Evolutionary conservation across 2,888 invertebrate genomes (phyloP), one percentile per base, ranked within the genome.

Genomic region (Cheilosia soror): DNA sequence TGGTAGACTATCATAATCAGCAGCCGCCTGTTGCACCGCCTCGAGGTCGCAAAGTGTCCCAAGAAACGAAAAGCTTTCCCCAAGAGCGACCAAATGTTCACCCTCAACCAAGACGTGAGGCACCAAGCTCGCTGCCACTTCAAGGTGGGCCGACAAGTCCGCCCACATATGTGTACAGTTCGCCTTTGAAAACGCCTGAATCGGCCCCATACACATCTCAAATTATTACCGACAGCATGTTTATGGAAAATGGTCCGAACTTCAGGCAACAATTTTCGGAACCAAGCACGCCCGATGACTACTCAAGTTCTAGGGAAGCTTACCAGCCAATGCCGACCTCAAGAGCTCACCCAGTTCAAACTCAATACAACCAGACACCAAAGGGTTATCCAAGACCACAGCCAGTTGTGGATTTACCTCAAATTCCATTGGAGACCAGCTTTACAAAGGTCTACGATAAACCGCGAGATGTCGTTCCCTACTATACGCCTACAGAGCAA

Each of bases 21-120:
- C 60, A 88, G 3, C 63, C 75, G 1, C 79, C 79, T 9, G 69
- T 75, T 29, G 88, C 90, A 3, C 88, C 88, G 13, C 87, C 88
- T 9, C 87, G 89, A 58, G 73, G 49, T 15, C 60, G 68, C 2
- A 81, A 77, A 33, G 11, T 76, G 2, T 7, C 31, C 4, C 62
- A 79, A 37, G 80, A 84, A 9, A 0, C 25, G 11, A 75, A 44
- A 4, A 57, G 42, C 25, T 9, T 80, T 0, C 77, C 80, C 9
- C 69, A 80, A 53, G 72, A 83, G 33, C 65, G 77, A 5, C 81
- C 80, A 44, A 81, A 87, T 31, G 40, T 62, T 11, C 27, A 75
- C 13, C 78, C 55, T 7, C 40, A 37, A 25, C 47, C 62, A 42
- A 55, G 66, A 0, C 80, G 72, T 20, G 81, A 85, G 11, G 72